A percentile compares a stretch with the other conserved stretches of the same genome.
phyloP scores from a whole-genome alignment of 2,113 vertebrate species.

The Bothrops jararaca region DNA sequence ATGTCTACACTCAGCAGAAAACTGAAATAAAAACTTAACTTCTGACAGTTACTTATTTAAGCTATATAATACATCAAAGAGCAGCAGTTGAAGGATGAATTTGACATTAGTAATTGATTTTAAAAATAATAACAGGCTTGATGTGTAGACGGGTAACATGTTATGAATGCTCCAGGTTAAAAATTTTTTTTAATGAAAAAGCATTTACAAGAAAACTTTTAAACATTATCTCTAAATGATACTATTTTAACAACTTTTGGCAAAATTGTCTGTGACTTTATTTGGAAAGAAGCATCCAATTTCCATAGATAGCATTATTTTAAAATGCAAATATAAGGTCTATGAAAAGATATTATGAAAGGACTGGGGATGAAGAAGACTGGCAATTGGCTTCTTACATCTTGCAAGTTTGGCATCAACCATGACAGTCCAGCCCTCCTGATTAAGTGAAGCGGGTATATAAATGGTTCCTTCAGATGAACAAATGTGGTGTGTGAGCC shows the following conservation, averaged over 20 bases:
- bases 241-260: not conserved
- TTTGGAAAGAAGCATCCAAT: not conserved
- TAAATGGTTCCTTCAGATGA: not conserved
- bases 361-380: not conserved
- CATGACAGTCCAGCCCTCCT: not conserved
- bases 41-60: not conserved
- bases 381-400: not conserved
- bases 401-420: not conserved
- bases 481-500: fast-evolving
- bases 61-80: not conserved
- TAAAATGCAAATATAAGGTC: not conserved
- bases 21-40: not conserved
- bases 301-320: not conserved
- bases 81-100: not conserved
- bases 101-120: not conserved
- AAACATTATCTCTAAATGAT: not conserved
- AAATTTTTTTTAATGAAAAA: not conserved
- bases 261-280: not conserved
- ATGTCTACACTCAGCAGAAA: not conserved
- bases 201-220: not conserved
- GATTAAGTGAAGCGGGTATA: not conserved
- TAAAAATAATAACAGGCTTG: not conserved
- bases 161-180: not conserved
- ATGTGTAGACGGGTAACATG: not conserved
- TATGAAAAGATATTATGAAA: not conserved